phyloP scores from a whole-genome alignment of 2,797 vertebrate species.

The Sebastes cheni region DNA sequence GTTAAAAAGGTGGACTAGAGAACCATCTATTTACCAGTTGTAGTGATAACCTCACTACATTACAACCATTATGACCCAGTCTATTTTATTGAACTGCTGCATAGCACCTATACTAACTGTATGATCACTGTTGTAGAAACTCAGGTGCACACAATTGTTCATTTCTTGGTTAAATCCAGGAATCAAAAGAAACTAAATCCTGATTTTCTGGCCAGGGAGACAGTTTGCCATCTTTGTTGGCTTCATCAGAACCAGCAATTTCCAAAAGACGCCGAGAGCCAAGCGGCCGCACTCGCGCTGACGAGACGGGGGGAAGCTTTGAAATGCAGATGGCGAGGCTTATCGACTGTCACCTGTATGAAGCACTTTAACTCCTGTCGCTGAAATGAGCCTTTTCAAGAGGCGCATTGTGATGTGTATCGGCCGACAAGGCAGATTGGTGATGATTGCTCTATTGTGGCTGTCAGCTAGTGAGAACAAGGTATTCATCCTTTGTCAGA shows the following conservation, averaged over 20 bases:
- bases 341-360: constrained; percentile 80
- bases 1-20: neutral
- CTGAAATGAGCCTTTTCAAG: constrained; percentile 69
- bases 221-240: neutral
- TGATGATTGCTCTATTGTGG: constrained; percentile 81
- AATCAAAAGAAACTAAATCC: neutral
- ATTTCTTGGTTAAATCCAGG: neutral
- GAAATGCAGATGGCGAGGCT: constrained; percentile 78
- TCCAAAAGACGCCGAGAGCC: neutral
- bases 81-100: neutral
- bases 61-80: neutral
- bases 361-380: constrained; percentile 68
- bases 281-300: neutral
- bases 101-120: neutral
- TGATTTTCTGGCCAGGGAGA: neutral
- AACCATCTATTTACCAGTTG: neutral
- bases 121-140: neutral
- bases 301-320: constrained; percentile 62
- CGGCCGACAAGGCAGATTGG: constrained; percentile 72
- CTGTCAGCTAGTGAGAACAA: constrained; percentile 68
- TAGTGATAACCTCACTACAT: neutral
- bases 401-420: constrained; percentile 71
- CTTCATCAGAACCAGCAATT: constrained; percentile 24
- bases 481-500: constrained; percentile 77
- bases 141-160: neutral